phyloP scores from a whole-genome alignment of 2,797 vertebrate species.

The Gobio occitaniae region DNA sequence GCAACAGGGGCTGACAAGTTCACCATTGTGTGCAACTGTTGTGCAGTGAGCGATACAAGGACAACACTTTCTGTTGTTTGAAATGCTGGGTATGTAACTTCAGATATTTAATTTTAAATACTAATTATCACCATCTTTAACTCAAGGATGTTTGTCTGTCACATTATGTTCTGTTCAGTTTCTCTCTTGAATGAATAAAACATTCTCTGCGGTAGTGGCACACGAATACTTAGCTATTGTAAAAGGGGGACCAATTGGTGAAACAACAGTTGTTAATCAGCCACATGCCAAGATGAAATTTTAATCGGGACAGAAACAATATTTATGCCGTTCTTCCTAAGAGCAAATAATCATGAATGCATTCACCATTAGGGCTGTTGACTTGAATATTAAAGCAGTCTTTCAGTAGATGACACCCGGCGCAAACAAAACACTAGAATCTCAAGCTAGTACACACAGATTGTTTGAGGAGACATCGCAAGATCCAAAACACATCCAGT shows the following conservation, averaged over 20 bases:
- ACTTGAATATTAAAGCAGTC: conserved; percentile 30
- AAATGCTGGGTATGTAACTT: conserved; percentile 20
- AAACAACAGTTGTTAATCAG: conserved; percentile 26
- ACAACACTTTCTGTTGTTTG: conserved; percentile 32
- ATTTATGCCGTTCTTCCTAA: conserved; percentile 6
- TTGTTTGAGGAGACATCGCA: conserved; percentile 5
- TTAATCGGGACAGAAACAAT: conserved; percentile 13
- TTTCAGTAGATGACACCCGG: conserved; percentile 12
- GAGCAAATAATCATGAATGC: conserved; percentile 29
- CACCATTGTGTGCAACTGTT: conserved; percentile 42
- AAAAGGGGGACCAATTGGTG: background rate
- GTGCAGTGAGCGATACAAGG: conserved; percentile 43
- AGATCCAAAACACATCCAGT: background rate
- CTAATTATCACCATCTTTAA: conserved; percentile 23
- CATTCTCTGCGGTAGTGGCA: background rate
- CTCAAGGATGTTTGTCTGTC: background rate
- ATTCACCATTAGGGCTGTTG: conserved; percentile 8
- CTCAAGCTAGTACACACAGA: conserved; percentile 2
- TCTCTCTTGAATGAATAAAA: background rate
- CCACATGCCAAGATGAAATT: conserved; percentile 2
- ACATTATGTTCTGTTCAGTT: background rate
- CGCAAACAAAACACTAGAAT: background rate
- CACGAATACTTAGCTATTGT: conserved; percentile 3
- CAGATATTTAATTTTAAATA: conserved; percentile 19
- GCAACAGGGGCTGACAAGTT: conserved; percentile 45